Base-by-base conservation (phyloP, 1,140 invertebrate species). In the Dendroctonus valens region DNA sequence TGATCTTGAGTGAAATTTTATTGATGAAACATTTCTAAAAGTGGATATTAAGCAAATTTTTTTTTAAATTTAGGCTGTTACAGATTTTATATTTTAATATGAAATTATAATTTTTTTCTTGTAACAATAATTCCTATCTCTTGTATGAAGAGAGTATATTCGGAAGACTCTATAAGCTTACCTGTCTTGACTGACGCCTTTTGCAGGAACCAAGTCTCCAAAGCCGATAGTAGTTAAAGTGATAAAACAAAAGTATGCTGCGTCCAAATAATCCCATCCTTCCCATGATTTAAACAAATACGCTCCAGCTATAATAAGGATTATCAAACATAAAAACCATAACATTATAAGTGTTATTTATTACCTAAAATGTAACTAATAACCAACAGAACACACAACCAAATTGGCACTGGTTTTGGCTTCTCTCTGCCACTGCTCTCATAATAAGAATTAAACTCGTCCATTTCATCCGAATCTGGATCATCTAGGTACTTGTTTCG, bases 241-340 rank as follows among this genome's bases (percentile, higher is more conserved):
- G 65, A 97, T 95, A 79, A 97, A 97, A 78, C 94, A 97, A 79
- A 97, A 97, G 78, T 97, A 97, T 0, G 93, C 92, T 0, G 93
- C 91, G 75, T 97, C 93, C 58, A 96, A 82, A 73, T 92, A 93
- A 0, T 83, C 83, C 95, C 95, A 97, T 42, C 87, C 82, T 80
- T 97, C 94, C 93, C 93, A 90, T 57, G 85, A 82, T 51, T 85
- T 86, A 79, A 97, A 96, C 0, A 96, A 84, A 63, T 87, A 91
- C 0, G 92, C 93, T 3, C 94, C 93, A 0, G 89, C 91, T 49
- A 94, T 40, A 53, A 64, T 7, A 11, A 49, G 50, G 3, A 11
- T n/a, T 3, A n/a, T 5, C 7, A 41, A 50, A 49, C 5, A 50
- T 26, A 6, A 11, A 0, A 55, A 2, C 38, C 11, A 59, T 7